These are phyloP conservation scores for Oscheius sp. DNA, from an alignment of 2,888 invertebrate species.

Conservation along the genomic window DNA sequence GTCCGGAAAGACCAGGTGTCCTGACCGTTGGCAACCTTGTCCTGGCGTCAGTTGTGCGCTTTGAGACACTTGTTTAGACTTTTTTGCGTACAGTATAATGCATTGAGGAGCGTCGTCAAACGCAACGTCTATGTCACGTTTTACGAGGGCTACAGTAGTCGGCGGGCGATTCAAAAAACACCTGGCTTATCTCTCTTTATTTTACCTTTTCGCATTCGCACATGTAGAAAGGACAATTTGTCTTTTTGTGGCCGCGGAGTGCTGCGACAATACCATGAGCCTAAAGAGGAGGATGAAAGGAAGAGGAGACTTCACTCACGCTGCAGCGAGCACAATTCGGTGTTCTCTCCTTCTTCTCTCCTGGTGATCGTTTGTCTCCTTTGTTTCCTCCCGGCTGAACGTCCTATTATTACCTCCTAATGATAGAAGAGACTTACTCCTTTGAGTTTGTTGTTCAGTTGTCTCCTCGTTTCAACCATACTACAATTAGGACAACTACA, in stretches of 20 bases:
- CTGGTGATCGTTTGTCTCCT: not conserved
- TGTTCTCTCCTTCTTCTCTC: slow-evolving; percentile 52
- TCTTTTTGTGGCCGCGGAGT: slow-evolving; percentile 67
- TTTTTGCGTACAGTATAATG: slow-evolving; percentile 20
- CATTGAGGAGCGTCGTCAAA: slow-evolving; percentile 19
- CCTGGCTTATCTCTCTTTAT: not conserved
- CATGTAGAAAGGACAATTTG: slow-evolving; percentile 54
- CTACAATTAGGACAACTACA: slow-evolving; percentile 62
- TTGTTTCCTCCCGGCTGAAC: not conserved
- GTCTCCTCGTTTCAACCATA: slow-evolving; percentile 67
- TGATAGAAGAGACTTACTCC: slow-evolving; percentile 16
- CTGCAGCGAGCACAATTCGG: slow-evolving; percentile 69
- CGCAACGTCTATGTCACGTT: slow-evolving; percentile 28
- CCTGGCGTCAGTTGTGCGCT: not conserved
- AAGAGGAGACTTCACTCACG: not conserved
- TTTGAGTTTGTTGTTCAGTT: slow-evolving; percentile 64
- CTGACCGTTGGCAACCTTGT: not conserved
- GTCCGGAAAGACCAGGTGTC: not conserved
- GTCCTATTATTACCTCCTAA: too few relatives aligned
- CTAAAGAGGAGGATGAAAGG: not conserved
- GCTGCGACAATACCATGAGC: slow-evolving; percentile 64
- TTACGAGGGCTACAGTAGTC: slow-evolving; percentile 21
- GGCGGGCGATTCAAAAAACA: not conserved
- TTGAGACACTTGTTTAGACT: not conserved
- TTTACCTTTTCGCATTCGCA: slow-evolving; percentile 60